These are phyloP conservation scores for Agrilus biguttatus DNA, from an alignment of 2,888 invertebrate genomes.

Conservation along the genomic window DNA sequence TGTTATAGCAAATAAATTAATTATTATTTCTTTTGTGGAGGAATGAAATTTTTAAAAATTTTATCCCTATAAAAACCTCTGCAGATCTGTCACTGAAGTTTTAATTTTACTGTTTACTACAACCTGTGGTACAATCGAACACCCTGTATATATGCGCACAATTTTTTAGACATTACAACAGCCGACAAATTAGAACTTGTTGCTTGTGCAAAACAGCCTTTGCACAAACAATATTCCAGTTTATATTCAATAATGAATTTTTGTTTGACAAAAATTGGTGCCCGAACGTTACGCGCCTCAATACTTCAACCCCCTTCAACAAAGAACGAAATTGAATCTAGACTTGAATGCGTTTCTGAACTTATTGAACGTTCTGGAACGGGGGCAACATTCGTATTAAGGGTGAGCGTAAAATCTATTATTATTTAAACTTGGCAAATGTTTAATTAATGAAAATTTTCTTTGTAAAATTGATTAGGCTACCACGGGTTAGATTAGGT, in stretches of 20 bases:
- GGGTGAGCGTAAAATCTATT: neutral
- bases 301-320: conserved; percentile 69
- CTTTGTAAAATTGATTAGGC: too few species aligned
- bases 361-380: conserved; percentile 52
- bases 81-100: too few species aligned
- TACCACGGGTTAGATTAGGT: too few species aligned
- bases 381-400: conserved; percentile 48
- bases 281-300: conserved; percentile 61
- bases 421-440: too few species aligned
- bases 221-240: conserved; percentile 34
- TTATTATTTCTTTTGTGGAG: too few species aligned
- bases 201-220: conserved; percentile 33
- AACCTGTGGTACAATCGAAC: too few species aligned
- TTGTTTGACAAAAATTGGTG: conserved; percentile 60
- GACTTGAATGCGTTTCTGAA: conserved; percentile 65
- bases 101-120: too few species aligned
- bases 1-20: too few species aligned
- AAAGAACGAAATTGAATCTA: conserved; percentile 45
- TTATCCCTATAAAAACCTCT: too few species aligned
- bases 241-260: conserved; percentile 52
- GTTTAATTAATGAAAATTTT: too few species aligned
- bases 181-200: conserved; percentile 63
- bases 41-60: too few species aligned
- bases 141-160: too few species aligned
- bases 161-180: conserved; percentile 59